Base-by-base conservation (phyloP, 2,113 vertebrate genomes). In the Passer domesticus region DNA sequence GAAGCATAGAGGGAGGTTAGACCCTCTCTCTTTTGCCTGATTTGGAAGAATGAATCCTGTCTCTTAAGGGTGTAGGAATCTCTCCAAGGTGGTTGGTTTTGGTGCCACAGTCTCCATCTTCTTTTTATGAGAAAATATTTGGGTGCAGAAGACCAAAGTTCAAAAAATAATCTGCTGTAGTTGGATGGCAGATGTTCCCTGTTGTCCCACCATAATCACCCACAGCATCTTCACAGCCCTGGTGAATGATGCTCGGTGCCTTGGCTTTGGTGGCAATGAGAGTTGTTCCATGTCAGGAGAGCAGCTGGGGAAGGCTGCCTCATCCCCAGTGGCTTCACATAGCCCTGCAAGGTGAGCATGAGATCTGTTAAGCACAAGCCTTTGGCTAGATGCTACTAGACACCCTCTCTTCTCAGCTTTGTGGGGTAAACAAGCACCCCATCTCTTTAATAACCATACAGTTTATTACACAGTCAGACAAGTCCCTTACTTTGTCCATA, bases 401-500 rank as follows among this genome's bases (percentile, higher is more conserved):
- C 46, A 46, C 24, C 22, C 58, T 85, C n/a, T 89, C 35, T 83
- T 86, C 83, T 78, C 58, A 78, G 30, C 43, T 93, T 68, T 76
- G 35, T 90, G 39, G 56, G 53, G 56, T 87, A 86, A 89, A 81
- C 68, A 81, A 83, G 55, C 75, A 72, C 22, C 41, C 44, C 35
- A 86, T 79, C 47, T 89, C 66, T 86, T 90, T 78, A 95, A 94
- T 89, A 83, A 85, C 37, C 22, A 16, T 37, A 35, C 64, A 15
- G 50, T 89, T 87, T 82, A 72, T 91, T 85, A 90, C 70, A 69
- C 46, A 89, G 49, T 68, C 50, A 52, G 49, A 41, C 9, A 25
- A 93, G 33, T 84, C 68, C 89, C 69, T 88, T 90, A 73, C 69
- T 41, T 90, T 80, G 83, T 92, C 52, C 19, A 60, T 94, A 28